A percentile compares a stretch with the other conserved stretches of the same genome.
phyloP scores from a whole-genome alignment of 2,888 invertebrate genomes.

The Melanostoma mellinum region DNA sequence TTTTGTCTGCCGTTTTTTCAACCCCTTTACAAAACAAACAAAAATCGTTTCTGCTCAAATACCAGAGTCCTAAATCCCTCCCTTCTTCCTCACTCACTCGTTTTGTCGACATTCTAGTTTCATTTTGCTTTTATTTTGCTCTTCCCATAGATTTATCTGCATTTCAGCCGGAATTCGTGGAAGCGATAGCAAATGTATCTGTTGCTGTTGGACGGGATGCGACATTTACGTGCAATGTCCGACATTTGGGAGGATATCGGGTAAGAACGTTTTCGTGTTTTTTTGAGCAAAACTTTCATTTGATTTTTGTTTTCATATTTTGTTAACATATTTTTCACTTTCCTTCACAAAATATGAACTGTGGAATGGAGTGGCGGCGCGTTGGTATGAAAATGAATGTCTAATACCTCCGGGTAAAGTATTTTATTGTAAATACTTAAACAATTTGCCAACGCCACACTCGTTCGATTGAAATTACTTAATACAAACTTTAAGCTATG shows the following conservation, averaged over 20 bases:
- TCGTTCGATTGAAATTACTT: too few relatives aligned
- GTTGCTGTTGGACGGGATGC: slow-evolving; percentile 93
- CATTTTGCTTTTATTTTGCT: slow-evolving; percentile 14
- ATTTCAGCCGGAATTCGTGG: slow-evolving; percentile 92
- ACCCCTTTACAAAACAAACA: slow-evolving; percentile 9
- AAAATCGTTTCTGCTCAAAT: slow-evolving; percentile 33
- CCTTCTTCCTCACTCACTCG: not conserved
- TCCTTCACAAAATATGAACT: slow-evolving; percentile 4
- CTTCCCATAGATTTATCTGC: slow-evolving; percentile 85
- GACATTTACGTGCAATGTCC: slow-evolving; percentile 92
- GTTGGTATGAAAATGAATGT: too few relatives aligned
- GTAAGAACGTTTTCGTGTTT: slow-evolving; percentile 84
- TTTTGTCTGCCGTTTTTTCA: slow-evolving; percentile 31
- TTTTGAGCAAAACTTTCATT: slow-evolving; percentile 46
- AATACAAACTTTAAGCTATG: slow-evolving; percentile 30
- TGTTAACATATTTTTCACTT: slow-evolving; percentile 19
- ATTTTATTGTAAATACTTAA: too few relatives aligned
- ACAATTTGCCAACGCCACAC: too few relatives aligned
- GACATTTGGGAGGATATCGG: slow-evolving; percentile 93
- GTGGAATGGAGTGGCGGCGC: not conserved
- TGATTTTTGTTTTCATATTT: slow-evolving; percentile 31
- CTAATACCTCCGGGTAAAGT: too few relatives aligned
- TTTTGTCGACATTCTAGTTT: slow-evolving; percentile 20
- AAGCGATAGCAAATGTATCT: slow-evolving; percentile 92
- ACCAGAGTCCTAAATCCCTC: slow-evolving; percentile 6